Conservation (phyloP, 2,113 vertebrate genomes). For the Chamaea fasciata region DNA sequence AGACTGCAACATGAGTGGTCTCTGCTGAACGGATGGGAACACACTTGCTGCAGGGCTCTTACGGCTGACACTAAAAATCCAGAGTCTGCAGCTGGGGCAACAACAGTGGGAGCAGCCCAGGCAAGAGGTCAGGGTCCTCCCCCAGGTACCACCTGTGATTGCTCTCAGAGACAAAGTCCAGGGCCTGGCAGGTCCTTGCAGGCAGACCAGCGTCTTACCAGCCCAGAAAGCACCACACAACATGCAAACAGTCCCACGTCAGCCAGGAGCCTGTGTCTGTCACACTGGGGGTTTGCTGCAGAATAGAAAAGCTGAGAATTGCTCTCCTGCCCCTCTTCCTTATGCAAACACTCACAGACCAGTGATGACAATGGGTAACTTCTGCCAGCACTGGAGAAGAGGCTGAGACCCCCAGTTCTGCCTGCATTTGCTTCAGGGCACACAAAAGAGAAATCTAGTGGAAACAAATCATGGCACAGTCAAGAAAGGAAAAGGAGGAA, state of each 20-base stretch:
- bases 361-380: not conserved
- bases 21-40: not conserved
- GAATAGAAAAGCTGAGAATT: not conserved
- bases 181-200: not conserved
- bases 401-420: not conserved
- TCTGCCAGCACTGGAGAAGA: not conserved
- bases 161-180: not conserved
- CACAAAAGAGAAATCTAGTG: not conserved
- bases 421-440: not conserved
- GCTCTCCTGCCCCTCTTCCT: not conserved
- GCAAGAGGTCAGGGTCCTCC: not conserved
- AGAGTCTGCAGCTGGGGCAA: not conserved
- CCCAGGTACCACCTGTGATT: fast-evolving
- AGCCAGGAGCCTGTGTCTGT: not conserved
- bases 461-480: not conserved
- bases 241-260: not conserved
- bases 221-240: not conserved
- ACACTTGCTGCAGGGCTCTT: not conserved
- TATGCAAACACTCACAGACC: not conserved
- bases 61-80: not conserved
- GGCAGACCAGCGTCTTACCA: not conserved
- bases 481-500: not conserved
- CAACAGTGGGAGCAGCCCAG: not conserved
- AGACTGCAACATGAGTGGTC: not conserved
- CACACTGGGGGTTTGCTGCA: not conserved